phyloP scores from a whole-genome alignment of 1,140 invertebrate species.

The Marisa cornuarietis region DNA sequence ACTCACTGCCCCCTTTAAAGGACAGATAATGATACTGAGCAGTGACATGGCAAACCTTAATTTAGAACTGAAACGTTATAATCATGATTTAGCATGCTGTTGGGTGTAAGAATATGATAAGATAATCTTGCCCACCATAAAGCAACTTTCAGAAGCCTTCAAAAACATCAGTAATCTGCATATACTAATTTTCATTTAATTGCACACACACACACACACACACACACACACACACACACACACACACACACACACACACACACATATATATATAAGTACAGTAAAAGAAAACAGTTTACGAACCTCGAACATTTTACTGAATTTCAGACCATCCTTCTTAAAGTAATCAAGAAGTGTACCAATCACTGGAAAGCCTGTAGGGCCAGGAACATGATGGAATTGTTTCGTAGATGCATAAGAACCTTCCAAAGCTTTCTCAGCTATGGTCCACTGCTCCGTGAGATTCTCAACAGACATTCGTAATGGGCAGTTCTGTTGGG shows the following conservation, averaged over 20 bases:
- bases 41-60: no score
- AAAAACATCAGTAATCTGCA: not conserved
- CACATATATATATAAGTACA: no score
- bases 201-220: not conserved
- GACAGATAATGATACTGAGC: no score
- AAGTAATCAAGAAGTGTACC: conserved; percentile 62
- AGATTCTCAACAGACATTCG: conserved; percentile 31
- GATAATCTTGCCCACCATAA: no score
- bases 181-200: not conserved
- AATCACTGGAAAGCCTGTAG: conserved; percentile 60
- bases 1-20: no score
- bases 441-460: conserved; percentile 10
- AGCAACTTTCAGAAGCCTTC: no score
- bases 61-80: no score
- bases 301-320: conserved; percentile 65
- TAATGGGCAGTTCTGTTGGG: conserved; percentile 46
- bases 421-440: not conserved
- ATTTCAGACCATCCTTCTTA: conserved; percentile 61
- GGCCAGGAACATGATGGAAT: conserved; percentile 59
- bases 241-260: not conserved
- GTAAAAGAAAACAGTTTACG: conserved; percentile 5
- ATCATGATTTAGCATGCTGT: not conserved
- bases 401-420: conserved; percentile 33
- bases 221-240: not conserved
- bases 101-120: not conserved